A percentile compares a stretch with the other conserved stretches of the same genome.
phyloP scores from a whole-genome alignment of 2,888 invertebrate species.

The Gymnocheta viridis region DNA sequence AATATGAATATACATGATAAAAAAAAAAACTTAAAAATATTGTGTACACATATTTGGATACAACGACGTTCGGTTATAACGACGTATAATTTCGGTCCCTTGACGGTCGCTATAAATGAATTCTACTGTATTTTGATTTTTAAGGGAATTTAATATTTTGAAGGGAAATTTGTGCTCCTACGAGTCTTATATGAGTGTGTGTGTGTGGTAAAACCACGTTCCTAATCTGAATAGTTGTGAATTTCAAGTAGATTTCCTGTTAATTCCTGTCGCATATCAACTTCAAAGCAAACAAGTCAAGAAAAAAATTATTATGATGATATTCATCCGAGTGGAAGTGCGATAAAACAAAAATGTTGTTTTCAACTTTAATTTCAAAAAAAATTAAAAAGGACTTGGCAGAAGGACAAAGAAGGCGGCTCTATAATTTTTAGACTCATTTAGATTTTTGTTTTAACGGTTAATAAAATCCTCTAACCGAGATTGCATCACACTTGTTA shows the following conservation, averaged over 20 bases:
- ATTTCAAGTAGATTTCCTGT: neutral
- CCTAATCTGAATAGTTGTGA: neutral
- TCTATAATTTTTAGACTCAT: neutral
- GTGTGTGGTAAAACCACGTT: neutral
- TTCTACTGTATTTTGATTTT: no score
- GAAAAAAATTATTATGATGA: slow-evolving; percentile 43
- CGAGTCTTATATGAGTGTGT: neutral
- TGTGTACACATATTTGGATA: no score
- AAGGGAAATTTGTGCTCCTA: no score
- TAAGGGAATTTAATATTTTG: no score
- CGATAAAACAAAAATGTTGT: slow-evolving; percentile 79
- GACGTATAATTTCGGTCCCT: no score
- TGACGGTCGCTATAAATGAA: no score
- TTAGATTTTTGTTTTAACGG: neutral
- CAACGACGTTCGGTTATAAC: no score
- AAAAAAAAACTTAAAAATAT: no score
- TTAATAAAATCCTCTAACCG: slow-evolving; percentile 69
- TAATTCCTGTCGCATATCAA: neutral
- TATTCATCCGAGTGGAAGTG: slow-evolving; percentile 75
- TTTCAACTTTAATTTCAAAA: slow-evolving; percentile 49
- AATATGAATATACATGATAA: no score
- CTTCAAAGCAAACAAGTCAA: slow-evolving; percentile 8
- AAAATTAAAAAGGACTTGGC: neutral
- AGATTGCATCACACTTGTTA: slow-evolving; percentile 75
- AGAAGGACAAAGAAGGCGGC: neutral